These are phyloP conservation scores for Pipra filicauda DNA, from an alignment of 2,113 vertebrate genomes.

Conservation along the genomic window DNA sequence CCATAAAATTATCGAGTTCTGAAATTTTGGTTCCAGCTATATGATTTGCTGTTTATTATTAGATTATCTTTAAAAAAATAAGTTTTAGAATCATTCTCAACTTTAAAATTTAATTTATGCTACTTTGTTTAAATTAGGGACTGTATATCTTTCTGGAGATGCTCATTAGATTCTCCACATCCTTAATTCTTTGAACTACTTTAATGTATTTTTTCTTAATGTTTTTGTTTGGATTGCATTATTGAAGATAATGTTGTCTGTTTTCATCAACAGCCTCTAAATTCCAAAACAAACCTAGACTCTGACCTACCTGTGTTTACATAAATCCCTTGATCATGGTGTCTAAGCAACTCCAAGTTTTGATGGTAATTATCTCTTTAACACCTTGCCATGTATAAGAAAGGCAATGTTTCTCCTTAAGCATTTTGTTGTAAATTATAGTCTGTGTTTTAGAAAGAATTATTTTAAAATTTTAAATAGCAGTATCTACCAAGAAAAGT, in stretches of 20 bases:
- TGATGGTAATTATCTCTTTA: background rate
- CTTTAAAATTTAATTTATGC: background rate
- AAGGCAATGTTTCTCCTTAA: background rate
- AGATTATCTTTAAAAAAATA: background rate
- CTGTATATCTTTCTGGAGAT: background rate
- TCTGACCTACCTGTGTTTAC: background rate
- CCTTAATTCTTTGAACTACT: background rate
- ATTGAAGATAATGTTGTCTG: background rate
- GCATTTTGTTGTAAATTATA: background rate
- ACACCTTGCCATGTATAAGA: background rate
- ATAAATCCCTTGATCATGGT: background rate
- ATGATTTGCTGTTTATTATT: background rate
- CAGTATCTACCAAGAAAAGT: background rate
- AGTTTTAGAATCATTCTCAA: background rate
- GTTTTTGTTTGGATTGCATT: background rate
- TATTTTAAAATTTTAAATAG: background rate
- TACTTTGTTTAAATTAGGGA: background rate
- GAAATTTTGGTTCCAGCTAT: background rate
- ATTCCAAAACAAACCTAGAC: background rate
- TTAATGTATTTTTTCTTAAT: background rate
- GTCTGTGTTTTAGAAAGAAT: background rate
- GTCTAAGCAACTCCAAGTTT: background rate
- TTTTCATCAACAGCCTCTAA: background rate
- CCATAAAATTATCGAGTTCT: background rate
- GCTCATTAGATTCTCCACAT: background rate